Conservation (phyloP, 1,140 invertebrate genomes). For the Brachionus koreanus region DNA sequence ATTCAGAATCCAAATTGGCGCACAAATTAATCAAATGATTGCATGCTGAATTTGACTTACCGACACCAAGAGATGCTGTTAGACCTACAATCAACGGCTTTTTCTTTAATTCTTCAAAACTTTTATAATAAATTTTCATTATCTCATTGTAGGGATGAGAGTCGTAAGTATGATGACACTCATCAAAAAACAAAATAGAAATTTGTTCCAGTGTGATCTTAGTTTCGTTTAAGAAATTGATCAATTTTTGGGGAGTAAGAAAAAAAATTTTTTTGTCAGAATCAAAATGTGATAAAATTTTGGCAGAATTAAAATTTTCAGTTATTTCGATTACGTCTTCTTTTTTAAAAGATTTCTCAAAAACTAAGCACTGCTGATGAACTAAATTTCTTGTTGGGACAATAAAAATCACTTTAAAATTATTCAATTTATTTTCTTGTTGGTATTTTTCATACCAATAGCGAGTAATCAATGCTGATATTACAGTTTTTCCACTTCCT, state of each 20-base stretch:
- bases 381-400: not conserved
- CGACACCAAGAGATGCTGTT: not conserved
- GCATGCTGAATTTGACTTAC: not conserved
- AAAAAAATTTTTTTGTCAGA: constrained; percentile 2
- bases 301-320: not conserved
- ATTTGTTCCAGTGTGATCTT: not conserved
- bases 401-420: constrained; percentile 4
- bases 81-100: constrained; percentile 15
- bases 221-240: not conserved
- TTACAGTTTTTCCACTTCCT: constrained; percentile 28
- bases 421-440: not conserved
- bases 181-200: constrained; percentile 18
- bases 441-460: not conserved
- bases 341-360: not conserved
- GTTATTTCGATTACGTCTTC: not conserved
- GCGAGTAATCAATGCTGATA: not conserved
- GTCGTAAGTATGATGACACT: constrained; percentile 26
- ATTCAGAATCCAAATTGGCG: constrained; percentile 10
- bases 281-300: not conserved
- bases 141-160: constrained; percentile 15
- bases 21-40: constrained; percentile 17
- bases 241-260: constrained; percentile 26
- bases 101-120: not conserved
- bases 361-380: not conserved
- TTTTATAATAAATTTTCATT: constrained; percentile 8